Evolutionary conservation across 2,797 vertebrate genomes (phyloP).

Genomic region (Remorina albescens): DNA sequence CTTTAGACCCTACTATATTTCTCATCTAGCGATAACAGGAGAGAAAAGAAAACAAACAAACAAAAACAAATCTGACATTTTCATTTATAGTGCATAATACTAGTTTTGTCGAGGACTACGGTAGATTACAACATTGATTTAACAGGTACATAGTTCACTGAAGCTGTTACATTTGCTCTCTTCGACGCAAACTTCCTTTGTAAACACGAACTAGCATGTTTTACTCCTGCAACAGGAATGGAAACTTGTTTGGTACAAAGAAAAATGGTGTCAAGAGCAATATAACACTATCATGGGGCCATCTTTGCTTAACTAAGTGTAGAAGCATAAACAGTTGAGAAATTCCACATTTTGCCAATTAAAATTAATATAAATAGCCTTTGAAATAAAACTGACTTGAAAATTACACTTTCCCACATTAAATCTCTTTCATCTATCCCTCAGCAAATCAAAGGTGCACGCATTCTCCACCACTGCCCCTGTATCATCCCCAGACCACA

Average conservation of each 20-base stretch:
- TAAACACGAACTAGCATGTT: background rate
- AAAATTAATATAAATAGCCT: slow-evolving; percentile 8
- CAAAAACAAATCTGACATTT: too few species aligned
- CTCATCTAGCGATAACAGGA: slow-evolving; percentile 3
- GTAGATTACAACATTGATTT: background rate
- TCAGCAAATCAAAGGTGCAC: slow-evolving; percentile 51
- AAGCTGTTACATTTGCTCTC: background rate
- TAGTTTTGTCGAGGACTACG: slow-evolving; percentile 8
- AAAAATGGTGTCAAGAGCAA: background rate
- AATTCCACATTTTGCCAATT: background rate
- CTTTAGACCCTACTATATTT: background rate
- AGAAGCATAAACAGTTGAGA: background rate
- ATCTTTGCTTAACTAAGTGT: background rate
- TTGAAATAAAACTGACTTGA: background rate
- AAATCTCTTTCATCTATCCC: slow-evolving; percentile 17
- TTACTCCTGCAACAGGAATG: background rate
- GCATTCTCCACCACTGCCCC: slow-evolving; percentile 1
- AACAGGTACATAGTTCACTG: background rate
- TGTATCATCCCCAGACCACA: slow-evolving; percentile 28
- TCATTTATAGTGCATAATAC: slow-evolving; percentile 14
- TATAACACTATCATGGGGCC: background rate
- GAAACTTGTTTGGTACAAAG: background rate
- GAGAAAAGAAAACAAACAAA: slow-evolving; percentile 1
- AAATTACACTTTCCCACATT: background rate
- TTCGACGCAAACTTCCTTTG: background rate